Percentiles rank a stretch among this genome's conserved stretches.
These are phyloP conservation scores for Thaleichthys pacificus DNA, from an alignment of 2,797 vertebrate species.

Conservation along the genomic window DNA sequence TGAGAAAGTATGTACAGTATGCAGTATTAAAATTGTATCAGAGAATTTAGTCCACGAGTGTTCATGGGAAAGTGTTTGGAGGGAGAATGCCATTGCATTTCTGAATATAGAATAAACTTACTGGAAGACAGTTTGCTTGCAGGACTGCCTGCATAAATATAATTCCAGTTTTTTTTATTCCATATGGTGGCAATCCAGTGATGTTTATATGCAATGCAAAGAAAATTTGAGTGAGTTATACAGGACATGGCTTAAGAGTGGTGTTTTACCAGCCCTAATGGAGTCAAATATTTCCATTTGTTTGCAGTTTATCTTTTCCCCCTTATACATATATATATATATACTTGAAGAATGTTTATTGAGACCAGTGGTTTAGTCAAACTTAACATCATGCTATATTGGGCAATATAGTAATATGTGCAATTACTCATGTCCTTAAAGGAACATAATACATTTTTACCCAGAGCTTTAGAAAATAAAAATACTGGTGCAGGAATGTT, in stretches of 20 bases:
- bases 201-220: background rate
- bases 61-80: background rate
- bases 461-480: constrained; percentile 42
- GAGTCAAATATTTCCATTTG: constrained; percentile 1
- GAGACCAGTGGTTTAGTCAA: constrained; percentile 20
- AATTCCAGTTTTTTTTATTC: background rate
- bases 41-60: constrained; percentile 5
- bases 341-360: constrained; percentile 50
- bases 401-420: constrained; percentile 43
- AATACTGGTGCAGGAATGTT: constrained; percentile 42
- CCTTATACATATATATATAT: constrained; percentile 9
- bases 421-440: constrained; percentile 39
- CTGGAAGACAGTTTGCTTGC: background rate
- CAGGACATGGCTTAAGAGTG: background rate
- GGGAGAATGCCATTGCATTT: background rate
- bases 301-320: constrained; percentile 4
- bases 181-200: background rate
- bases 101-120: background rate
- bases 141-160: background rate
- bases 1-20: constrained; percentile 6
- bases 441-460: constrained; percentile 15
- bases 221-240: background rate
- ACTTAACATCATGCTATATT: constrained; percentile 27
- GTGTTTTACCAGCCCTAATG: background rate
- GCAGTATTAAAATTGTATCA: constrained; percentile 24